Evolutionary conservation across 1,140 invertebrate genomes (phyloP).

Genomic region (Elymnias hypermnestra): DNA sequence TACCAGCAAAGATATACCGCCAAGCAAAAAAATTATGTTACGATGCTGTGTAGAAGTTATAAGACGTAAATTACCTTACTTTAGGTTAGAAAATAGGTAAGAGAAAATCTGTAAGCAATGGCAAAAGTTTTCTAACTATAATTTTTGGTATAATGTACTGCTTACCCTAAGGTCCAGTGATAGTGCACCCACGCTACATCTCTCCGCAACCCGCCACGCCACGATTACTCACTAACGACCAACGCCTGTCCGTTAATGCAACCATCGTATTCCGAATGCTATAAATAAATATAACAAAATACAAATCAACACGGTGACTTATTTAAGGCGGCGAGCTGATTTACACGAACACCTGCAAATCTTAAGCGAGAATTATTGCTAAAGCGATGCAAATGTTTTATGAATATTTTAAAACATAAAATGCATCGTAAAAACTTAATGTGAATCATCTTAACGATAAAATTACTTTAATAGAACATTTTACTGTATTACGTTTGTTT

Average conservation of each 20-base stretch:
- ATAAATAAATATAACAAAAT: slow-evolving; percentile 25
- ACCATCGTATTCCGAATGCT: slow-evolving; percentile 30
- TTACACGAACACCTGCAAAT: slow-evolving; percentile 21
- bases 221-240: slow-evolving; percentile 54
- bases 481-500: too few relatives aligned
- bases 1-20: too few relatives aligned
- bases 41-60: too few relatives aligned
- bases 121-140: too few relatives aligned
- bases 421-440: slow-evolving; percentile 15
- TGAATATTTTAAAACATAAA: slow-evolving; percentile 15
- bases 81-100: too few relatives aligned
- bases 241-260: slow-evolving; percentile 39
- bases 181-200: slow-evolving; percentile 25
- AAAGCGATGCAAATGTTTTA: slow-evolving; percentile 8
- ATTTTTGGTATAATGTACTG: too few relatives aligned
- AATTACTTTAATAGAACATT: too few relatives aligned
- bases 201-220: slow-evolving; percentile 15
- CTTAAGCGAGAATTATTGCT: slow-evolving; percentile 8
- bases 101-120: too few relatives aligned
- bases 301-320: slow-evolving; percentile 24
- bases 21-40: too few relatives aligned
- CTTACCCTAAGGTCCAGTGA: background rate
- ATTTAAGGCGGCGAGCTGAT: slow-evolving; percentile 17
- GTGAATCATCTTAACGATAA: slow-evolving; percentile 9
- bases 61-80: too few relatives aligned